Evolutionary conservation across 2,888 invertebrate species (phyloP).

Genomic region (Salpingus planirostris): DNA sequence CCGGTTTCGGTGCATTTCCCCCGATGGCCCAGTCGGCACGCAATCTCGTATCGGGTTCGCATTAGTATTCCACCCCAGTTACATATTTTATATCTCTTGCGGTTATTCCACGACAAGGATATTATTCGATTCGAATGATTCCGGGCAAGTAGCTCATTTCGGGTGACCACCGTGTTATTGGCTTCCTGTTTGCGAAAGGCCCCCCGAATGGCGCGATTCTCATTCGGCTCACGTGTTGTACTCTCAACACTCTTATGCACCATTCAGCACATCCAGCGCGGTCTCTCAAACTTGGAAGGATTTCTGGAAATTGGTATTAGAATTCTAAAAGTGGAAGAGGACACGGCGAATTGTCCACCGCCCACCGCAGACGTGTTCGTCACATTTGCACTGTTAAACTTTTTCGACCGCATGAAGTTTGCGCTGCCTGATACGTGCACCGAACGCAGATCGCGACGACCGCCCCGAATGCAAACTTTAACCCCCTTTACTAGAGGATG

Average conservation of each 20-base stretch:
- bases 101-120: slow-evolving; percentile 36
- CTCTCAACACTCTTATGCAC: slow-evolving; percentile 27
- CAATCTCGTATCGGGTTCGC: slow-evolving; percentile 10
- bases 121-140: slow-evolving; percentile 37
- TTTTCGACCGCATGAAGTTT: slow-evolving; percentile 29
- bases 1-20: too few species aligned
- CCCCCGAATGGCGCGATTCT: slow-evolving; percentile 20
- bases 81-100: slow-evolving; percentile 41
- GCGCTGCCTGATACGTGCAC: slow-evolving; percentile 24
- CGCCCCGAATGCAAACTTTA: neutral
- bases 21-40: too few species aligned
- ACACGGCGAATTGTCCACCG: slow-evolving; percentile 27
- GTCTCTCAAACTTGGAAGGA: slow-evolving; percentile 23
- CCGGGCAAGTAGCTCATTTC: slow-evolving; percentile 35
- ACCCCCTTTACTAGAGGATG: too few species aligned
- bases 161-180: slow-evolving; percentile 39
- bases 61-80: slow-evolving; percentile 36
- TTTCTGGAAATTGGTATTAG: slow-evolving; percentile 26
- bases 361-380: slow-evolving; percentile 26
- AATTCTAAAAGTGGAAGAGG: slow-evolving; percentile 25
- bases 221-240: slow-evolving; percentile 32
- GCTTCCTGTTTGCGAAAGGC: slow-evolving; percentile 28
- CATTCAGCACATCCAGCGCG: slow-evolving; percentile 32
- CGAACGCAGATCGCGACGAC: slow-evolving; percentile 14
- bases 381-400: slow-evolving; percentile 30